Percentiles rank a stretch among this genome's conserved stretches.
Conservation (phyloP, 2,888 invertebrate species). For the Thumatha senex region DNA sequence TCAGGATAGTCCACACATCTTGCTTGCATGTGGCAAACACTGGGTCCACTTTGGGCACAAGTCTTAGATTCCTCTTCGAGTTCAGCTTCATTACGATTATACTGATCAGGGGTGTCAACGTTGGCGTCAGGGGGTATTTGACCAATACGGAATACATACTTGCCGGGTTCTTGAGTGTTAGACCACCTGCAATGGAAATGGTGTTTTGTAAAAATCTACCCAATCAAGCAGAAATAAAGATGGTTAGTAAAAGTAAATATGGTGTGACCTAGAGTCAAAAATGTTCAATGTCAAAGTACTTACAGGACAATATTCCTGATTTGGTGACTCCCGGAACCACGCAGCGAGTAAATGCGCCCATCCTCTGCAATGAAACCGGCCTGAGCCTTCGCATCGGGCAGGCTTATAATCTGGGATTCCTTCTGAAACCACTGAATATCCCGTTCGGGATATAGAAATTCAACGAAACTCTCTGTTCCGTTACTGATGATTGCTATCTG, state of each 20-base stretch:
- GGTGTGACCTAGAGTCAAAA: no score
- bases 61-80: constrained; percentile 76
- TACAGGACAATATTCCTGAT: constrained; percentile 91
- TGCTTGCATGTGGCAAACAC: constrained; percentile 91
- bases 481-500: constrained; percentile 88
- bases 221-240: no score
- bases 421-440: constrained; percentile 97
- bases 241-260: no score
- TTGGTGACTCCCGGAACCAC: constrained; percentile 96
- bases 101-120: constrained; percentile 87
- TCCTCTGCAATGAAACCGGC: constrained; percentile 95
- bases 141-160: constrained; percentile 95
- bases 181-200: constrained; percentile 86
- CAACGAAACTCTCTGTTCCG: constrained; percentile 91
- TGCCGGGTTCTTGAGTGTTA: constrained; percentile 92
- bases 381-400: constrained; percentile 96
- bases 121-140: constrained; percentile 84
- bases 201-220: neutral
- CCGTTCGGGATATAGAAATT: constrained; percentile 93
- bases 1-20: constrained; percentile 90
- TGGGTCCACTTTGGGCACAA: constrained; percentile 86
- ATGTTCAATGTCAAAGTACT: constrained; percentile 40
- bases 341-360: constrained; percentile 88
- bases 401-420: constrained; percentile 87
- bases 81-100: constrained; percentile 68